phyloP scores from a whole-genome alignment of 2,888 invertebrate genomes.

The Pseudococcus jackbeardsleyi region DNA sequence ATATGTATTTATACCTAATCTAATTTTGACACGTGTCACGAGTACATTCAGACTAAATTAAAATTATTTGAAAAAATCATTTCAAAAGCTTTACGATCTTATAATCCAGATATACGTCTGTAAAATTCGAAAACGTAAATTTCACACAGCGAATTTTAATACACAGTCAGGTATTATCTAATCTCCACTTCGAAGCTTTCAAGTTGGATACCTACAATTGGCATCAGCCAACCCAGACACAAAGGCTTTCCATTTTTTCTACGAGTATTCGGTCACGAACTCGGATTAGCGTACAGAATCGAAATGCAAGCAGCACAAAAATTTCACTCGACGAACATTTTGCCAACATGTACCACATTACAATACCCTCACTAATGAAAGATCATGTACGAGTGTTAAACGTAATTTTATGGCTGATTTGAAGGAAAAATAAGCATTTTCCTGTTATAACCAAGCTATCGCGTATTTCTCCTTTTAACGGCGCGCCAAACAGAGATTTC shows the following conservation, averaged over 20 bases:
- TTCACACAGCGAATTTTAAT: too few species aligned
- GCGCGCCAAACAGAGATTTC: neutral
- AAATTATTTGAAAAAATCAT: too few species aligned
- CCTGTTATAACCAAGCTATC: neutral
- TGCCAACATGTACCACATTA: neutral
- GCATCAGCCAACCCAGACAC: neutral
- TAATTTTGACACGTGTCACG: too few species aligned
- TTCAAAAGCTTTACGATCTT: too few species aligned
- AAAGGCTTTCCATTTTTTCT: neutral
- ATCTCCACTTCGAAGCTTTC: too few species aligned
- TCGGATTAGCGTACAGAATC: neutral
- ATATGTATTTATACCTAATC: too few species aligned
- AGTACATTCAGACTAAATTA: too few species aligned
- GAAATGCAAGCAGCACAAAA: neutral
- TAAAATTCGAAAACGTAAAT: too few species aligned
- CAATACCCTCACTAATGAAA: neutral
- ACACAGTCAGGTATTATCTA: too few species aligned
- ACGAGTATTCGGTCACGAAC: neutral
- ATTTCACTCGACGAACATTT: neutral
- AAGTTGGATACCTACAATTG: too few species aligned
- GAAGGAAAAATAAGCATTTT: slow-evolving; percentile 10
- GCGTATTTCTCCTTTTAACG: neutral
- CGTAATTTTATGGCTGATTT: slow-evolving; percentile 10
- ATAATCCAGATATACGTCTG: too few species aligned
- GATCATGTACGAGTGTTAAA: neutral